Evolutionary conservation across 2,113 vertebrate genomes (phyloP).

Genomic region (Pachycephala philippinensis): DNA sequence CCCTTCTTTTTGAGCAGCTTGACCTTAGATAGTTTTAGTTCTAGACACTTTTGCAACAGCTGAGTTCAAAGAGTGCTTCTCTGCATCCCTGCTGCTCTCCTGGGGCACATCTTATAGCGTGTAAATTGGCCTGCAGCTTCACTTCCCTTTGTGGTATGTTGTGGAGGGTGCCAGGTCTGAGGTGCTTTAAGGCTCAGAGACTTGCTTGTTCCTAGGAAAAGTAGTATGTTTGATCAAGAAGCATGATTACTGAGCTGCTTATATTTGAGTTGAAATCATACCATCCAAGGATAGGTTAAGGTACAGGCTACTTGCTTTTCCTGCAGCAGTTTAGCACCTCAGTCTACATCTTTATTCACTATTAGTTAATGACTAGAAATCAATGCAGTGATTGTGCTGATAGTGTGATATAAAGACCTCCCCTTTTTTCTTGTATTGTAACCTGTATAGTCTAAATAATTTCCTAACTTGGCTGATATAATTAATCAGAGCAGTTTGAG

Average conservation of each 20-base stretch:
- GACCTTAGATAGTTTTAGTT: neutral
- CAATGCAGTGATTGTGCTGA: neutral
- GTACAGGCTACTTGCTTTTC: neutral
- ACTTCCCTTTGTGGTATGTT: neutral
- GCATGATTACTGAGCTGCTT: neutral
- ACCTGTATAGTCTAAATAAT: neutral
- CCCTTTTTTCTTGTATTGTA: neutral
- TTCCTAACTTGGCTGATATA: neutral
- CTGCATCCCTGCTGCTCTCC: neutral
- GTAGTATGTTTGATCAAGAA: neutral
- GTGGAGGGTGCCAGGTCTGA: neutral
- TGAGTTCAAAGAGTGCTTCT: neutral
- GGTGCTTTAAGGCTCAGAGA: neutral
- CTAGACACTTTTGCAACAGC: neutral
- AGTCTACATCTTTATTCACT: neutral
- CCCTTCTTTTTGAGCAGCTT: neutral
- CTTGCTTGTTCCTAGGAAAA: neutral
- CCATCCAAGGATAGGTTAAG: neutral
- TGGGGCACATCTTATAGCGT: neutral
- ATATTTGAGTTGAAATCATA: neutral
- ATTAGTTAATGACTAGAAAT: neutral
- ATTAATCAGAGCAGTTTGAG: neutral
- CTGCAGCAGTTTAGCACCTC: neutral
- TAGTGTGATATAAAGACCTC: neutral
- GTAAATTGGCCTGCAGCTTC: neutral